Conservation (phyloP, 2,888 invertebrate genomes). For the Clanis bilineata region DNA sequence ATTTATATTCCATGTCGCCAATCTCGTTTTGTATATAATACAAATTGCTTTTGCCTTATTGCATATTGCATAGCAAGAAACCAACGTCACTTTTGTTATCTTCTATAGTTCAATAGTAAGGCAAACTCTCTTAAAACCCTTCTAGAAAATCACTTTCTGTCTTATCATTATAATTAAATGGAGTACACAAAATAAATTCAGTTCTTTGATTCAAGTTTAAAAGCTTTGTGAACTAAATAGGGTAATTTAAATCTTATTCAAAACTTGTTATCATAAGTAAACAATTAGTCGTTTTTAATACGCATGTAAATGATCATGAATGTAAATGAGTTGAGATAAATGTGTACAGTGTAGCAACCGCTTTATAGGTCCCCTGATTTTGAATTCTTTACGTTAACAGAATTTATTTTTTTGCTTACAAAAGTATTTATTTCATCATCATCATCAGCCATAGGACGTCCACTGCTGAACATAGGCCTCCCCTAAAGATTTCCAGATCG, state of each 20-base stretch:
- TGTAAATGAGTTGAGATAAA: constrained; percentile 10
- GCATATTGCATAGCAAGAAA: not conserved
- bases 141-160: not conserved
- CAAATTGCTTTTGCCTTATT: not conserved
- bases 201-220: not conserved
- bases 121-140: not conserved
- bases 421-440: no score
- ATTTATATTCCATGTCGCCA: no score
- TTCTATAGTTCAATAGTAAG: no score
- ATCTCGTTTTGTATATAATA: no score
- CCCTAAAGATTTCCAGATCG: no score
- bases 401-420: not conserved
- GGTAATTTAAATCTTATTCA: not conserved
- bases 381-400: not conserved
- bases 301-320: not conserved
- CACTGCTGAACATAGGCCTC: no score
- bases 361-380: not conserved
- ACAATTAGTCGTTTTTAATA: constrained; percentile 5
- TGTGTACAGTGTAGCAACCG: not conserved
- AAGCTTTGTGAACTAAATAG: constrained; percentile 4
- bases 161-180: not conserved
- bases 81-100: not conserved
- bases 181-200: not conserved
- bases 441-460: no score
- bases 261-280: constrained; percentile 10